phyloP scores from a whole-genome alignment of 2,888 invertebrate species.

The Microctonus brassicae region DNA sequence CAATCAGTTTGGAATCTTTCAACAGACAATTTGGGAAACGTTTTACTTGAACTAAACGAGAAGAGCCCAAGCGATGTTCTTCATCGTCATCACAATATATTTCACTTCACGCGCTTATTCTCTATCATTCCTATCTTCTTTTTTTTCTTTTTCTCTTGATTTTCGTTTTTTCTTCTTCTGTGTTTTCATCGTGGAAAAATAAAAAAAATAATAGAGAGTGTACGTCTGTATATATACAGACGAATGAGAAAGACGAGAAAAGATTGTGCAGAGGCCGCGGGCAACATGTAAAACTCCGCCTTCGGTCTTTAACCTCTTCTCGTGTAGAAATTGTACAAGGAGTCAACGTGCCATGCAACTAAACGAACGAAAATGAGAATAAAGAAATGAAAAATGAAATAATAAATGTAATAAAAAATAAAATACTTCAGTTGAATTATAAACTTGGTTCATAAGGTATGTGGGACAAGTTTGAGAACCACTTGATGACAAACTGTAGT shows the following conservation, averaged over 20 bases:
- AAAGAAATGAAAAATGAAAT: neutral
- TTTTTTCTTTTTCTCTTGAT: neutral
- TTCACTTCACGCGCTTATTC: conserved; percentile 24
- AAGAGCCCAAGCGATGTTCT: conserved; percentile 39
- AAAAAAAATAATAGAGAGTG: conserved; percentile 24
- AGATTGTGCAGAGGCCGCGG: conserved; percentile 22
- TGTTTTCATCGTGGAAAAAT: conserved; percentile 28
- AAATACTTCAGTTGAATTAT: neutral
- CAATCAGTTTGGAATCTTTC: conserved; percentile 52
- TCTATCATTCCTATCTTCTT: conserved; percentile 17
- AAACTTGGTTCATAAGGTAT: neutral
- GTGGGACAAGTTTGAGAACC: neutral
- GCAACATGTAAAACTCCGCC: conserved; percentile 19
- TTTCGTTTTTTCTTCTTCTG: conserved; percentile 11
- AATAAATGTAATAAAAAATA: neutral
- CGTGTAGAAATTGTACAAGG: neutral
- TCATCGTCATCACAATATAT: conserved; percentile 47
- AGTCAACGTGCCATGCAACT: conserved; percentile 23
- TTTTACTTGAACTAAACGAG: conserved; percentile 36
- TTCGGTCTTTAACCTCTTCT: conserved; percentile 29
- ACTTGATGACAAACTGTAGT: conserved; percentile 1
- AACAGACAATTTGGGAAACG: conserved; percentile 46
- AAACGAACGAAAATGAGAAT: neutral
- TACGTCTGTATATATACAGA: neutral
- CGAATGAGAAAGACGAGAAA: conserved; percentile 21